These are phyloP conservation scores for Chymomyza fuscimana DNA, from an alignment of 2,888 invertebrate genomes.

Conservation along the genomic window DNA sequence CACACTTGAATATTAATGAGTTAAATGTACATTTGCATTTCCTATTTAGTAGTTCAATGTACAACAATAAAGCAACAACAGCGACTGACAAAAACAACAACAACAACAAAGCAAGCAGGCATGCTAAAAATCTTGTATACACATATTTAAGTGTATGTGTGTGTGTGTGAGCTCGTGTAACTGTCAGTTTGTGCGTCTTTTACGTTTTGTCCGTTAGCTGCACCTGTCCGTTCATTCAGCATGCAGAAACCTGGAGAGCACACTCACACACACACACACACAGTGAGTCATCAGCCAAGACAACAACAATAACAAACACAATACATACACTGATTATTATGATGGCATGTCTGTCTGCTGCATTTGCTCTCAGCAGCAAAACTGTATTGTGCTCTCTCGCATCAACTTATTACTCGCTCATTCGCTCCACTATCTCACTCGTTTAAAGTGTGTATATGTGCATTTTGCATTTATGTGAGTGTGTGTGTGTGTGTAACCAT, in stretches of 20 bases:
- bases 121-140: not conserved
- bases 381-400: no score
- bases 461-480: not conserved
- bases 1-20: constrained; percentile 36
- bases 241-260: not conserved
- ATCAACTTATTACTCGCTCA: no score
- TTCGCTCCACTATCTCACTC: not conserved
- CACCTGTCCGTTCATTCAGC: constrained; percentile 8
- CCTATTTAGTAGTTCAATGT: constrained; percentile 29
- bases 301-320: not conserved
- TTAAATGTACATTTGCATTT: constrained; percentile 39
- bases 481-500: not conserved
- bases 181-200: constrained; percentile 6
- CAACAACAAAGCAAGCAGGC: not conserved
- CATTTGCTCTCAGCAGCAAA: not conserved
- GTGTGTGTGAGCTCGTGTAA: not conserved
- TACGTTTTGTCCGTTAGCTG: not conserved
- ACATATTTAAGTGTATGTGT: no score
- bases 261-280: not conserved
- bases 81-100: not conserved
- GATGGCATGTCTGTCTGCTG: not conserved
- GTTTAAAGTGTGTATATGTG: not conserved
- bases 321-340: not conserved
- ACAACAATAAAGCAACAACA: constrained; percentile 19
- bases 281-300: not conserved